These are phyloP conservation scores for Muscina levida DNA, from an alignment of 2,888 invertebrate species.

Conservation along the genomic window DNA sequence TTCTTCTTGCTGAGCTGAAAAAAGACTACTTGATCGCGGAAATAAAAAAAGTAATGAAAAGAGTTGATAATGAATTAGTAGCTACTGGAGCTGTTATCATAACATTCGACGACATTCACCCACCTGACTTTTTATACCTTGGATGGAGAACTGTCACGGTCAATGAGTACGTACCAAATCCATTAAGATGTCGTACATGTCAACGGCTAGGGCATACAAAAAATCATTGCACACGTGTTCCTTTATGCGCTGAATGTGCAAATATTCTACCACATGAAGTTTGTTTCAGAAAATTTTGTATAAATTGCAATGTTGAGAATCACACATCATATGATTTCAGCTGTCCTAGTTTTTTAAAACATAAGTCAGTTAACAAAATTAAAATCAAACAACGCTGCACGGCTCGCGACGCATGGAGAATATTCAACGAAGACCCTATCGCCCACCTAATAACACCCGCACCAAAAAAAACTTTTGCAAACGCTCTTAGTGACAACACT, in stretches of 20 bases:
- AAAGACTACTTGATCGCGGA: neutral
- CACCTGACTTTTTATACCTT: neutral
- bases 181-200: constrained; percentile 43
- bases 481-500: neutral
- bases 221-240: constrained; percentile 30
- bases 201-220: constrained; percentile 44
- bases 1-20: neutral
- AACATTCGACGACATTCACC: neutral
- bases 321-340: constrained; percentile 48
- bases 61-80: neutral
- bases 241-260: no score
- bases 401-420: constrained; percentile 54
- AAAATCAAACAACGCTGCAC: constrained; percentile 57
- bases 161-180: constrained; percentile 29
- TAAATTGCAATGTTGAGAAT: constrained; percentile 57
- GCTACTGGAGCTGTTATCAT: neutral
- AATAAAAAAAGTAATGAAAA: neutral
- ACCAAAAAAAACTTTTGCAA: constrained; percentile 15
- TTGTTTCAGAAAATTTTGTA: constrained; percentile 40
- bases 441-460: constrained; percentile 23
- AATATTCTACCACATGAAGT: neutral
- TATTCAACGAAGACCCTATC: constrained; percentile 46
- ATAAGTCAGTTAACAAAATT: constrained; percentile 63
- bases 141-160: neutral
- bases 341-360: constrained; percentile 49